A percentile compares a stretch with the other conserved stretches of the same genome.
phyloP scores from a whole-genome alignment of 2,113 vertebrate genomes.

The Mellivora capensis region DNA sequence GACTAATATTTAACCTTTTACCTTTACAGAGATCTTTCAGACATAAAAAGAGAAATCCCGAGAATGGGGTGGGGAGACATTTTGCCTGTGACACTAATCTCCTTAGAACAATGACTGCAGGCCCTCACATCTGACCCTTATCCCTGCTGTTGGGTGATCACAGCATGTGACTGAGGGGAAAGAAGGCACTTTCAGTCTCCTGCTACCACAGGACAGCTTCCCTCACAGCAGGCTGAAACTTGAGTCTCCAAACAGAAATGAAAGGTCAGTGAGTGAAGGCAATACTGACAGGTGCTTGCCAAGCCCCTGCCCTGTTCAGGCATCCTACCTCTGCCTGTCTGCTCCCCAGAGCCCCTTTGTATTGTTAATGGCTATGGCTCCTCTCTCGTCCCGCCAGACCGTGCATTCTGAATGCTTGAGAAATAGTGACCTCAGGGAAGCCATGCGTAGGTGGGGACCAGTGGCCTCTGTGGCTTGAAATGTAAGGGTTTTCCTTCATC shows the following conservation, averaged over 20 bases:
- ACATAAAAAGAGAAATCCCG: conserved; percentile 17
- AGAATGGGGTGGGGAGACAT: background rate
- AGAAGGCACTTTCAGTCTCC: conserved; percentile 30
- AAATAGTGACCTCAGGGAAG: background rate
- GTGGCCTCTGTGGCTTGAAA: background rate
- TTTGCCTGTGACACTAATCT: background rate
- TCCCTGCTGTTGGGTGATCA: background rate
- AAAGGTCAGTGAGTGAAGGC: conserved; percentile 62
- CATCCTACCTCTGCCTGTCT: background rate
- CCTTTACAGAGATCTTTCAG: background rate
- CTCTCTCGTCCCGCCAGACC: background rate
- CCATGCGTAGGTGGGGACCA: background rate
- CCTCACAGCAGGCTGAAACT: conserved; percentile 48
- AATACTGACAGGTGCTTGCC: background rate
- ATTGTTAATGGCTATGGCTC: background rate
- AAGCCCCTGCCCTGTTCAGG: background rate
- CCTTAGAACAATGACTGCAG: background rate
- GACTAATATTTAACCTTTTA: conserved; percentile 55
- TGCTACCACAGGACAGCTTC: conserved; percentile 2
- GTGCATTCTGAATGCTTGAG: background rate
- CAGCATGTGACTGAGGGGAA: conserved; percentile 20
- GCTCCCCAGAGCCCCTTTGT: background rate
- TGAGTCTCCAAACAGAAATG: conserved; percentile 44
- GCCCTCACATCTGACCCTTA: background rate
- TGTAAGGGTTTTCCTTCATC: background rate